Conservation (phyloP, 2,113 vertebrate genomes). For the Phycodurus eques region DNA sequence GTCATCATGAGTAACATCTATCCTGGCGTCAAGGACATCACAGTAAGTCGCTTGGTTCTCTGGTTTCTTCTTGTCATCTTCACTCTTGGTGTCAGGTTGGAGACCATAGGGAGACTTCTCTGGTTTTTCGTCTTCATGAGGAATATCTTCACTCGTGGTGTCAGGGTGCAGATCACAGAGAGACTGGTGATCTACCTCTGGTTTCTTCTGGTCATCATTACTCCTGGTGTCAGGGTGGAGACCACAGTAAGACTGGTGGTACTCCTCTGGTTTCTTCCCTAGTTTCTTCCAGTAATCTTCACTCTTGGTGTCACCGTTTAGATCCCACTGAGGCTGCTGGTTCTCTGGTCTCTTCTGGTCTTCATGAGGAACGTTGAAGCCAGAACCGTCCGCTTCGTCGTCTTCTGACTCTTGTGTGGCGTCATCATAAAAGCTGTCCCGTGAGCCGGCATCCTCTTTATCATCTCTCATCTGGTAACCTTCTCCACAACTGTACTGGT, state of each 20-base stretch:
- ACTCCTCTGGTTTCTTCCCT: background rate
- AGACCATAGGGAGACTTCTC: background rate
- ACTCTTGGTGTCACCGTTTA: background rate
- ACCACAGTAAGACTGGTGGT: background rate
- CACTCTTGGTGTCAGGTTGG: background rate
- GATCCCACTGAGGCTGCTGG: background rate
- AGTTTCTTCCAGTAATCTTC: background rate
- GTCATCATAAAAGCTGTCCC: slow-evolving; percentile 24
- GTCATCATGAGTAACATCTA: background rate
- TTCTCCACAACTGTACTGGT: slow-evolving; percentile 46
- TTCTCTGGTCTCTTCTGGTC: background rate
- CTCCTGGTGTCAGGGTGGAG: background rate
- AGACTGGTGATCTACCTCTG: background rate
- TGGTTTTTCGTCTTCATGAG: no score
- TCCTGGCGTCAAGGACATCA: no score
- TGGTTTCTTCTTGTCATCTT: no score
- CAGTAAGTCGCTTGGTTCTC: no score
- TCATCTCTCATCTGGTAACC: slow-evolving; percentile 38
- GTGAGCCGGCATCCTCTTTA: slow-evolving; percentile 22
- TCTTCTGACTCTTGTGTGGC: background rate
- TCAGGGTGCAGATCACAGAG: background rate
- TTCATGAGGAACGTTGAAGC: background rate
- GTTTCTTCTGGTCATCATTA: background rate
- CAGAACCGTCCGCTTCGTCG: background rate
- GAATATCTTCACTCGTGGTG: background rate